Evolutionary conservation across 1,140 invertebrate genomes (phyloP), one percentile per base, ranked within the genome.

Genomic region (Gryllus bimaculatus): DNA sequence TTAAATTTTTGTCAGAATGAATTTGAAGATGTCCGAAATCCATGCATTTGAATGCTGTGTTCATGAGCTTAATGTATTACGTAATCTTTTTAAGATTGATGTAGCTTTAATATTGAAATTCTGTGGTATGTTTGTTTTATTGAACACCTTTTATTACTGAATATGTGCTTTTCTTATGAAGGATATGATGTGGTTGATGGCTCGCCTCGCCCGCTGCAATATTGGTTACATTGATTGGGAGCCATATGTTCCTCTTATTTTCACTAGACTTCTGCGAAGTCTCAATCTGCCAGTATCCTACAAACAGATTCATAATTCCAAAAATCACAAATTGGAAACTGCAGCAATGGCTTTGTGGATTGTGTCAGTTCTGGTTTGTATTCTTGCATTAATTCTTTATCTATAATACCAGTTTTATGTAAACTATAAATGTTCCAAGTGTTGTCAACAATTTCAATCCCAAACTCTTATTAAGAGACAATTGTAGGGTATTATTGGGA

Each of bases 161-260:
- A 73, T 8, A 39, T 39, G 26, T 39, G 54, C 54, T 13, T 66
- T 66, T 82, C 18, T 80, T 75, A 86, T 86, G 47, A 83, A 93
- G 91, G 88, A 90, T 80, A 87, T 96, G 81, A 90, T 95, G 84
- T 88, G 87, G 79, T 84, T 96, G 54, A 92, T 97, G 84, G 88
- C 93, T 3, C 89, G 90, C 79, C 84, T 96, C 8, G 92, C 95
- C 1, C 87, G 87, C 79, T 87, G 90, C 80, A 95, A 93, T 84
- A 91, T 95, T 79, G 96, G 96, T 0, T 91, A 92, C 73, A 92
- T 98, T 78, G 91, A 98, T 83, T 98, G 96, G 95, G 90, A 92
- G 80, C 93, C 93, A 0, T 89, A 95, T 83, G 88, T 95, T 49
- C 91, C 94, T 0, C 86, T 92, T 79, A 94, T 98, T 87, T 97